These are phyloP conservation scores for Capitulum mitella DNA, from an alignment of 2,888 invertebrate species.

Conservation along the genomic window DNA sequence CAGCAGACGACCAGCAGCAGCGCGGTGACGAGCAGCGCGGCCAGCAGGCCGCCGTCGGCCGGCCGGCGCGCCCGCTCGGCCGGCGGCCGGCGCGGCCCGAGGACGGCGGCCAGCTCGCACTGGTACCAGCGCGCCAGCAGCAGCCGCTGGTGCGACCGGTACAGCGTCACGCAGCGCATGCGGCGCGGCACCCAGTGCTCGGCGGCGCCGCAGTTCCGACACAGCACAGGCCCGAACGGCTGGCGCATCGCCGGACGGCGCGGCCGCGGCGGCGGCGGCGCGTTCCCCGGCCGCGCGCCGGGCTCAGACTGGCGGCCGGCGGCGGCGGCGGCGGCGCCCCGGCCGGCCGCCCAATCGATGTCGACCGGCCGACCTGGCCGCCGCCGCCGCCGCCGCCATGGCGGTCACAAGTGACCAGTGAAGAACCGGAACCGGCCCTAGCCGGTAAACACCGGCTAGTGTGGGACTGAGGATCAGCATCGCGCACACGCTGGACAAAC, in stretches of 20 bases:
- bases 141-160: background rate
- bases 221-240: background rate
- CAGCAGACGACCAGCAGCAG: background rate
- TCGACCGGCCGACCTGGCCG: background rate
- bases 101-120: background rate
- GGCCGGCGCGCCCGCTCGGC: background rate
- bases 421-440: too few species aligned
- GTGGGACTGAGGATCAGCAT: too few species aligned
- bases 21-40: background rate
- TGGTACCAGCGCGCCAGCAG: background rate
- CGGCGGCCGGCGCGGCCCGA: too few species aligned
- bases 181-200: background rate
- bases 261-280: background rate
- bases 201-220: background rate
- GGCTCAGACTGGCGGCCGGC: background rate
- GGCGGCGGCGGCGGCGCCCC: background rate
- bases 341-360: background rate
- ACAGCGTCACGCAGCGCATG: background rate
- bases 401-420: too few species aligned
- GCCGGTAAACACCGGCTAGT: too few species aligned
- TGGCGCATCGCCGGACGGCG: background rate
- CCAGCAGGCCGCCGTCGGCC: background rate
- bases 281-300: background rate
- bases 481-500: too few species aligned
- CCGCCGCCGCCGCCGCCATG: background rate